phyloP scores from a whole-genome alignment of 2,888 invertebrate species.

The Omphaloscelis lunosa region DNA sequence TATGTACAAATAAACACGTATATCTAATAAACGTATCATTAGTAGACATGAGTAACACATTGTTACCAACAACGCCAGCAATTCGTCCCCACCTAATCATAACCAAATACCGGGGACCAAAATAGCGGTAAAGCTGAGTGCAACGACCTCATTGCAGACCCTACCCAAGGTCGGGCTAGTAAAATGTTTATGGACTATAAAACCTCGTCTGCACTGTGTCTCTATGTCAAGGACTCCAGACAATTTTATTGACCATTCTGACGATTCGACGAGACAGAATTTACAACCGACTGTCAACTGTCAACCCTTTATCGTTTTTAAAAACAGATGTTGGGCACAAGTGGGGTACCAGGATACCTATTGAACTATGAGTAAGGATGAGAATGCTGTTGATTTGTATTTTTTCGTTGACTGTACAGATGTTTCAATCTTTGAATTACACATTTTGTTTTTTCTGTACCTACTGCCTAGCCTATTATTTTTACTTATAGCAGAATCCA shows the following conservation, averaged over 20 bases:
- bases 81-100: conserved; percentile 67
- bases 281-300: conserved; percentile 76
- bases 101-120: conserved; percentile 72
- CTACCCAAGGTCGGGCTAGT: conserved; percentile 90
- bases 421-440: conserved; percentile 40
- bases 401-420: conserved; percentile 45
- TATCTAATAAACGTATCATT: conserved; percentile 22
- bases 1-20: conserved; percentile 20
- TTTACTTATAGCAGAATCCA: neutral
- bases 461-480: neutral
- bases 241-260: conserved; percentile 87
- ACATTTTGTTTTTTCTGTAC: conserved; percentile 1
- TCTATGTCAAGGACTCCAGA: conserved; percentile 90
- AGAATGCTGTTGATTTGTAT: conserved; percentile 13
- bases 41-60: conserved; percentile 31
- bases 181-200: conserved; percentile 91
- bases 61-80: conserved; percentile 46
- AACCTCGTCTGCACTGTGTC: conserved; percentile 88
- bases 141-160: conserved; percentile 90
- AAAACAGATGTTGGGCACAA: conserved; percentile 69
- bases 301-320: conserved; percentile 76
- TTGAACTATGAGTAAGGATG: conserved; percentile 34
- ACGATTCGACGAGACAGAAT: conserved; percentile 77
- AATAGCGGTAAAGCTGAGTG: conserved; percentile 84
- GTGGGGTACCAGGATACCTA: conserved; percentile 25